Evolutionary conservation across 2,113 vertebrate genomes (phyloP).

Genomic region (Pionites leucogaster): DNA sequence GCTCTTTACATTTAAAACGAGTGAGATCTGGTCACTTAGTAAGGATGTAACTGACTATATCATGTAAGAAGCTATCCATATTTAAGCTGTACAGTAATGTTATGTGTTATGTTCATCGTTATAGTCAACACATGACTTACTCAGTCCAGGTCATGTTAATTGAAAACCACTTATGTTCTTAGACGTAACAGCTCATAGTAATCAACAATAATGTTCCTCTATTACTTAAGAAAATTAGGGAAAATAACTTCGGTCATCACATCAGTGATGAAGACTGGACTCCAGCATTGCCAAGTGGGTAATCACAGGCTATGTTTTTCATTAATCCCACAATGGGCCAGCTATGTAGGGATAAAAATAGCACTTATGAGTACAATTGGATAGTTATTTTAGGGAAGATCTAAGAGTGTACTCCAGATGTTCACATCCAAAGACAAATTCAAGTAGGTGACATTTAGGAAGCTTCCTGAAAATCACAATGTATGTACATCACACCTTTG

Average conservation of each 20-base stretch:
- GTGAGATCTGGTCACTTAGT: background rate
- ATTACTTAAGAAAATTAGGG: background rate
- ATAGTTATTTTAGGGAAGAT: background rate
- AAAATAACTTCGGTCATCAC: background rate
- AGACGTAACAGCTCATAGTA: background rate
- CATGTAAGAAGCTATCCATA: background rate
- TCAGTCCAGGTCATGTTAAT: background rate
- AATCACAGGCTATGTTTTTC: background rate
- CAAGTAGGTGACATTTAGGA: background rate
- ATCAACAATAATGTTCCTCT: background rate
- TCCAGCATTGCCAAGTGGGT: background rate
- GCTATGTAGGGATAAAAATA: background rate
- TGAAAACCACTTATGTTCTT: background rate
- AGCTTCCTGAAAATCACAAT: background rate
- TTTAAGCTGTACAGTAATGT: background rate
- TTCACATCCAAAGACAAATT: background rate
- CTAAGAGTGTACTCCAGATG: background rate
- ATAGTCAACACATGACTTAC: background rate
- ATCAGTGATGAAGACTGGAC: background rate
- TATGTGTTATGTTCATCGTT: background rate
- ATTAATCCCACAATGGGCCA: background rate
- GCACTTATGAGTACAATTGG: background rate
- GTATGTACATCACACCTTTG: background rate
- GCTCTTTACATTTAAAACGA: background rate
- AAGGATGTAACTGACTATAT: background rate